Evolutionary conservation across 2,888 invertebrate genomes (phyloP).

Genomic region (Aleiodes testaceus): DNA sequence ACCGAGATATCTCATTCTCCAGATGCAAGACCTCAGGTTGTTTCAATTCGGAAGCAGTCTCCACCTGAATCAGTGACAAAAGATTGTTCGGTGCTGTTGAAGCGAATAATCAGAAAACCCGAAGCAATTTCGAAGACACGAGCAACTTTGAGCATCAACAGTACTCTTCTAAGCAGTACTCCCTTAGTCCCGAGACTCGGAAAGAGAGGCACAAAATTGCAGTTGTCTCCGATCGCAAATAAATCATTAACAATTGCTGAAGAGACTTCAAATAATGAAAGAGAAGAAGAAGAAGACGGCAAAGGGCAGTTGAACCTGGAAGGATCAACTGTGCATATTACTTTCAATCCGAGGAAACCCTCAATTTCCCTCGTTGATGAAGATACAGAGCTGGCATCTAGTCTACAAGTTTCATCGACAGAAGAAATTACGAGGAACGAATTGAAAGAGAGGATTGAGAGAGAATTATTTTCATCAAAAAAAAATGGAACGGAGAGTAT

Average conservation of each 20-base stretch:
- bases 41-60: no score
- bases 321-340: background rate
- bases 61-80: no score
- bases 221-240: constrained; percentile 3
- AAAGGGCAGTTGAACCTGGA: background rate
- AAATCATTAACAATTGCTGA: background rate
- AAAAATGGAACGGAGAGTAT: background rate
- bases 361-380: constrained; percentile 3
- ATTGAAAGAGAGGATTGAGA: background rate
- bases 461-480: background rate
- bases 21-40: no score
- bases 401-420: background rate
- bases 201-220: background rate
- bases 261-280: background rate
- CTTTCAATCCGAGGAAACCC: background rate
- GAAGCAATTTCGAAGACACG: background rate
- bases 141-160: background rate
- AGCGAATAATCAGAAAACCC: no score
- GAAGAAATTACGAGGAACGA: background rate
- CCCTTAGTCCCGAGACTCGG: background rate
- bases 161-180: background rate
- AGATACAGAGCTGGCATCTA: background rate
- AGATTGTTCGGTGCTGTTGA: no score
- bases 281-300: no score
- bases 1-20: no score